Evolutionary conservation across 1,140 invertebrate genomes (phyloP).

Genomic region (Saccostrea cuccullata): DNA sequence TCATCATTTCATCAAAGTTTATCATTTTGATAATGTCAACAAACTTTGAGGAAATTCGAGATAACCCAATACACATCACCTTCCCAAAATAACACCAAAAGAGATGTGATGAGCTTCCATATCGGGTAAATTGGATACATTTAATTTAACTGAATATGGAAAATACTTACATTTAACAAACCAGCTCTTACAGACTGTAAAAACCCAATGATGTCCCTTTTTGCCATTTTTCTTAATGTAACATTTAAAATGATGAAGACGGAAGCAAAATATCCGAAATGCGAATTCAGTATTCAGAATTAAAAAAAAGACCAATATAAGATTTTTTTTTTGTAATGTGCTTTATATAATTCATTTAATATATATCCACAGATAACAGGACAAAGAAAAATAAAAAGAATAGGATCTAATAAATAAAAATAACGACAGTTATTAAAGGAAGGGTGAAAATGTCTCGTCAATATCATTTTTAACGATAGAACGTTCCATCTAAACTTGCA

Average conservation of each 20-base stretch:
- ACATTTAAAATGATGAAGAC: background rate
- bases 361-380: too few species aligned
- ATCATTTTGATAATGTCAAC: background rate
- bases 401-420: too few species aligned
- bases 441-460: too few species aligned
- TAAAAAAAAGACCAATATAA: too few species aligned
- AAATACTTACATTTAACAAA: conserved; percentile 20
- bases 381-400: too few species aligned
- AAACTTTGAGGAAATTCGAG: conserved; percentile 20
- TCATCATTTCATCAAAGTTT: too few species aligned
- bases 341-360: too few species aligned
- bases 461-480: too few species aligned
- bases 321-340: too few species aligned
- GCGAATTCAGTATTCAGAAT: too few species aligned
- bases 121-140: background rate
- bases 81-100: background rate
- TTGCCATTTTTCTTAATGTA: background rate
- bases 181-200: background rate
- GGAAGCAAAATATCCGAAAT: background rate
- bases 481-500: too few species aligned
- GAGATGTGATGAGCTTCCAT: background rate
- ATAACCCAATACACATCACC: background rate
- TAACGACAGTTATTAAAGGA: too few species aligned
- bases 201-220: background rate
- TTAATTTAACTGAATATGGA: background rate